Conservation (phyloP, 2,888 invertebrate species). For the Athalia circularis region DNA sequence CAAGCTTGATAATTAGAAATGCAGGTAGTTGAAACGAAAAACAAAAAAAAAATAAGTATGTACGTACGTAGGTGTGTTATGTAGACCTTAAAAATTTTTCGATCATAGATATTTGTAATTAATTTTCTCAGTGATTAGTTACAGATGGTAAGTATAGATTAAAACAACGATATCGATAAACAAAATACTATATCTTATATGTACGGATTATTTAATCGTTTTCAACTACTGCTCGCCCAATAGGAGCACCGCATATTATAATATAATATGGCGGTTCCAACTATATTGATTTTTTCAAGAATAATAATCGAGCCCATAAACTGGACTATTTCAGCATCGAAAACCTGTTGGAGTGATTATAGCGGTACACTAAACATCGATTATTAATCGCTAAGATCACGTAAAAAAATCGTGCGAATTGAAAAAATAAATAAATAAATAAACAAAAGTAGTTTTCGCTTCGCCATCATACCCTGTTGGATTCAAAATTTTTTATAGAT, state of each 20-base stretch:
- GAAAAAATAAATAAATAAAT: neutral
- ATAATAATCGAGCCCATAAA: slow-evolving; percentile 23
- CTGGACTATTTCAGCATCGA: neutral
- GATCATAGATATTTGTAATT: slow-evolving; percentile 27
- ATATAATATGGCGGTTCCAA: too few species aligned
- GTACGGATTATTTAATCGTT: neutral
- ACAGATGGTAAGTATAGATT: slow-evolving; percentile 1
- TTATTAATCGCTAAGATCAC: slow-evolving; percentile 14
- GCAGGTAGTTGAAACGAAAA: neutral
- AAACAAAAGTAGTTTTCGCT: too few species aligned
- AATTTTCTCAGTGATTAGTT: slow-evolving; percentile 23
- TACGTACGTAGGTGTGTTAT: neutral
- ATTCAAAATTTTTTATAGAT: too few species aligned
- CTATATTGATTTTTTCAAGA: neutral
- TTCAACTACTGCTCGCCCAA: too few species aligned
- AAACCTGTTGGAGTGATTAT: neutral
- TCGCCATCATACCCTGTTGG: too few species aligned
- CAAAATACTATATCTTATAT: slow-evolving; percentile 22
- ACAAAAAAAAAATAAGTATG: neutral
- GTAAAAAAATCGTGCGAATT: neutral
- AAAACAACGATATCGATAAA: neutral
- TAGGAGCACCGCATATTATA: too few species aligned
- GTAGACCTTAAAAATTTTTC: neutral
- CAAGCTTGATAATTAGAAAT: slow-evolving; percentile 10
- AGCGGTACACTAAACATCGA: neutral